Conservation (phyloP, 2,113 vertebrate species). For the Clinocottus analis region DNA sequence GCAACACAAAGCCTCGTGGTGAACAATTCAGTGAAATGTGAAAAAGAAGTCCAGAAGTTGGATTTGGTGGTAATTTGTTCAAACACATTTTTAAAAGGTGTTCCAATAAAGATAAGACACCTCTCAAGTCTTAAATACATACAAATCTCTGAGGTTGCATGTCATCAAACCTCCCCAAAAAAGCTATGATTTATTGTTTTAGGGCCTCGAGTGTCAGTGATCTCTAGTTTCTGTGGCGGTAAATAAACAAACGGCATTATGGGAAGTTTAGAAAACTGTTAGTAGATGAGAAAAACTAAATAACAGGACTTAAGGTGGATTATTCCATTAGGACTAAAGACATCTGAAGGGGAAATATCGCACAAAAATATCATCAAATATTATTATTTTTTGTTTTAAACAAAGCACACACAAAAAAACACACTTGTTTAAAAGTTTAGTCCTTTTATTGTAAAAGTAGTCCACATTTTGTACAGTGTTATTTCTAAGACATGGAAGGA, state of each 20-base stretch:
- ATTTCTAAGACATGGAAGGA: no score
- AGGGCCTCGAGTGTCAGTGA: background rate
- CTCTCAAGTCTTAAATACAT: no score
- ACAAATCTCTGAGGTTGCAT: background rate
- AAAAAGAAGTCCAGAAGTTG: no score
- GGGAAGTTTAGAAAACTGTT: background rate
- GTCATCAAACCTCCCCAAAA: no score
- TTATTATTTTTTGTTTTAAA: background rate
- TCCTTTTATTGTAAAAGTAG: constrained; percentile 60
- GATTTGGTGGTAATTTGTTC: no score
- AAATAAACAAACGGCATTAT: background rate
- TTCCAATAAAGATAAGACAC: no score
- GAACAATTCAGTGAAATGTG: no score
- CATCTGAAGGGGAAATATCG: no score
- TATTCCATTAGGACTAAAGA: background rate
- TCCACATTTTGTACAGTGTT: constrained; percentile 12
- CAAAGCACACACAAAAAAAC: background rate
- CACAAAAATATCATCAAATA: background rate
- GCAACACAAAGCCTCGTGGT: no score
- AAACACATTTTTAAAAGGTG: no score
- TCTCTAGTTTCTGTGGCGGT: background rate
- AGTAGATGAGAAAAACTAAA: background rate
- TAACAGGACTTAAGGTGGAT: no score
- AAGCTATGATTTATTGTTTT: no score
- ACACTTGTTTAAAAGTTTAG: constrained; percentile 5